These are phyloP conservation scores for Pyrocoelia pectoralis DNA, from an alignment of 2,888 invertebrate species.

Conservation along the genomic window DNA sequence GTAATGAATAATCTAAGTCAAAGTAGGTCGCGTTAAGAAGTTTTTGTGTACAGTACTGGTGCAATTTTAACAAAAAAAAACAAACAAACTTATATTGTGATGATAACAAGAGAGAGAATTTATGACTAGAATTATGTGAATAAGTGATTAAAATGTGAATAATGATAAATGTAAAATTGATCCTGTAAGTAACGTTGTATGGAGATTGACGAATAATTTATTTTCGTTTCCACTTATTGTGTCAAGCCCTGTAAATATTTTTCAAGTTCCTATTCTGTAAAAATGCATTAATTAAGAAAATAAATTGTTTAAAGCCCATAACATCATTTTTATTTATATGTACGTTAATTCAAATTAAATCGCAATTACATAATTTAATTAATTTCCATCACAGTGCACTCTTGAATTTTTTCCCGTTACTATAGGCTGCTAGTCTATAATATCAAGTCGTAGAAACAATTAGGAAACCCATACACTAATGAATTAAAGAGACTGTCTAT, in stretches of 20 bases:
- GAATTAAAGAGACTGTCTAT: no score
- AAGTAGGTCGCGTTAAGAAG: background rate
- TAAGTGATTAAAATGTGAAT: background rate
- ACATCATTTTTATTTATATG: no score
- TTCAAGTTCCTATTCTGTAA: conserved; percentile 51
- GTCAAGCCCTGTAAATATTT: conserved; percentile 48
- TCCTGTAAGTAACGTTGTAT: background rate
- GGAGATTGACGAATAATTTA: background rate
- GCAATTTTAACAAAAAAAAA: background rate
- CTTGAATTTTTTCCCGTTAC: no score
- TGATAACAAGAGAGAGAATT: background rate
- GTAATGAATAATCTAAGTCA: conserved; percentile 45
- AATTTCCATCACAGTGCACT: no score
- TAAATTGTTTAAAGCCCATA: conserved; percentile 23
- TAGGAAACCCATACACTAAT: no score
- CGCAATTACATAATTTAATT: no score
- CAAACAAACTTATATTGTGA: background rate
- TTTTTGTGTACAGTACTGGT: background rate
- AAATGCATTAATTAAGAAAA: conserved; percentile 37
- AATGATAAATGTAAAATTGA: conserved; percentile 3
- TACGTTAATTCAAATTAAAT: no score
- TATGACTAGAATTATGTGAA: background rate
- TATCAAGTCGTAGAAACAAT: no score
- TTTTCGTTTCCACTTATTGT: background rate
- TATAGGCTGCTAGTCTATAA: no score